Conservation (phyloP, 2,797 vertebrate genomes). For the Pangasius krempfi region DNA sequence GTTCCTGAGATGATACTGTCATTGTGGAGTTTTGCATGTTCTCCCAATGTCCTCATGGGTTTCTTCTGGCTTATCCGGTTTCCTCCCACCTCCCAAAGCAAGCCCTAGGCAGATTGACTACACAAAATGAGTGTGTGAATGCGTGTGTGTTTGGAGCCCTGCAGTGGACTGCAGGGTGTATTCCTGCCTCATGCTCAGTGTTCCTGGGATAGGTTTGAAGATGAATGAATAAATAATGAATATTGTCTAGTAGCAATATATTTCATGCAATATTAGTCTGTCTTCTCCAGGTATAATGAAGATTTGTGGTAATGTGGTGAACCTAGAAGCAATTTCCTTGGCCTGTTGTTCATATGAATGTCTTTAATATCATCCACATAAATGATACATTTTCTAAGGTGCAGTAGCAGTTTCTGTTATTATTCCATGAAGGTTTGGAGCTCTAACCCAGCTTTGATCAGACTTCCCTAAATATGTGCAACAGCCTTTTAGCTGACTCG, state of each 20-base stretch:
- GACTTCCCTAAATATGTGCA: too few species aligned
- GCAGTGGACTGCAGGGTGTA: neutral
- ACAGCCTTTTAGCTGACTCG: neutral
- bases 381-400: neutral
- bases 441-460: neutral
- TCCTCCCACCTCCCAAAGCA: neutral
- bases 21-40: neutral
- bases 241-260: constrained; percentile 8
- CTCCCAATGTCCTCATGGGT: neutral
- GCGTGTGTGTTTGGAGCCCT: neutral
- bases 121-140: neutral
- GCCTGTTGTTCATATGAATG: constrained; percentile 3
- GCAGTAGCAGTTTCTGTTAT: constrained; percentile 11
- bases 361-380: neutral
- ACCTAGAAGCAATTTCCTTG: constrained; percentile 23
- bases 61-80: neutral
- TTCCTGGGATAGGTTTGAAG: neutral
- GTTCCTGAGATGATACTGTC: neutral
- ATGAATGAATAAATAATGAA: constrained; percentile 18
- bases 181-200: neutral
- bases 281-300: constrained; percentile 15
- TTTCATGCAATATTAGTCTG: neutral
- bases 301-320: constrained; percentile 18
- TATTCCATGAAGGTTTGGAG: constrained; percentile 8
- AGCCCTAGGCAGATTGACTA: neutral